Conservation (phyloP, 2,888 invertebrate genomes). For the Andrena dorsata region DNA sequence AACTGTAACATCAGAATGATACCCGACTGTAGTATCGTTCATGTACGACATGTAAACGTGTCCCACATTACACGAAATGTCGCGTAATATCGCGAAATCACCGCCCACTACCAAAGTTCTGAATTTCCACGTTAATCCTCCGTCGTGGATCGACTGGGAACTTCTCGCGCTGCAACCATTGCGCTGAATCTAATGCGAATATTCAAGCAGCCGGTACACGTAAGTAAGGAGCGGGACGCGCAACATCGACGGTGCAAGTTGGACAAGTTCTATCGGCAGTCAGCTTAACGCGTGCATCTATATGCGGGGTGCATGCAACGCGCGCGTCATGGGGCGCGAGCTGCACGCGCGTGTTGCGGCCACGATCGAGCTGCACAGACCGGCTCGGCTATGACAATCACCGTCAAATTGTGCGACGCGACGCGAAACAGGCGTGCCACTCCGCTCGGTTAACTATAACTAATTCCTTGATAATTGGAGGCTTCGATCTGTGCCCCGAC, state of each 20-base stretch:
- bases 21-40: neutral
- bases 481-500: slow-evolving; percentile 32
- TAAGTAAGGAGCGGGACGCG: slow-evolving; percentile 42
- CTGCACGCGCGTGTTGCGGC: slow-evolving; percentile 42
- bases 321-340: slow-evolving; percentile 9
- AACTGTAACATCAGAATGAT: too few relatives aligned
- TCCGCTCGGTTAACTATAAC: slow-evolving; percentile 53
- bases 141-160: slow-evolving; percentile 35
- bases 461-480: slow-evolving; percentile 70
- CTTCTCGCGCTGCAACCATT: slow-evolving; percentile 41
- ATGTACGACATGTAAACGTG: neutral
- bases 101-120: neutral
- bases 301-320: slow-evolving; percentile 51
- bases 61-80: neutral
- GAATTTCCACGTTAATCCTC: slow-evolving; percentile 43
- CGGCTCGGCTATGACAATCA: slow-evolving; percentile 62
- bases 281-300: slow-evolving; percentile 58
- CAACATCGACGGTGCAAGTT: slow-evolving; percentile 37
- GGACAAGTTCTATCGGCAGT: slow-evolving; percentile 61
- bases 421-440: slow-evolving; percentile 66
- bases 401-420: slow-evolving; percentile 57
- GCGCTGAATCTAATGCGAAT: slow-evolving; percentile 44
- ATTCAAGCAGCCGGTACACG: slow-evolving; percentile 46
- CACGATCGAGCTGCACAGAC: slow-evolving; percentile 33
- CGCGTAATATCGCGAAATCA: slow-evolving; percentile 12